A percentile compares a stretch with the other conserved stretches of the same genome.
Evolutionary conservation across 2,888 invertebrate species (phyloP).

Genomic region (Troglohyphantes excavatus): DNA sequence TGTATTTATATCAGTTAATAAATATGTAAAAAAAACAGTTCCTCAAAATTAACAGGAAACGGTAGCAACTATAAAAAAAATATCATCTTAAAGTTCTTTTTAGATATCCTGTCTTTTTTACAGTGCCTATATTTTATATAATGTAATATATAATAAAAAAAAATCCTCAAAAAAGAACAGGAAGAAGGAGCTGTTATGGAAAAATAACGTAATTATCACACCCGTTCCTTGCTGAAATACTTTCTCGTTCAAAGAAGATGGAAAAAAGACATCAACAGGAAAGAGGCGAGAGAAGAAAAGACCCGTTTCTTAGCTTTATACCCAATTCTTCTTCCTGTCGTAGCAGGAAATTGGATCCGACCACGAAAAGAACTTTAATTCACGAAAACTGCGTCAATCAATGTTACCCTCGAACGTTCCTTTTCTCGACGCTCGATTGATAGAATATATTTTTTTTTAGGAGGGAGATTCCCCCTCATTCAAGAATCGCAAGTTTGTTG

Average conservation of each 20-base stretch:
- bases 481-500: not conserved
- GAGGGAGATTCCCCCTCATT: not conserved
- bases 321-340: conserved; percentile 68
- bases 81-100: too few species aligned
- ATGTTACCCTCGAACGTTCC: conserved; percentile 34
- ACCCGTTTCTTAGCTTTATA: conserved; percentile 66
- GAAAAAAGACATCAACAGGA: conserved; percentile 49
- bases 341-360: conserved; percentile 60
- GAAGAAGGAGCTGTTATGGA: too few species aligned
- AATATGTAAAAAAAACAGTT: too few species aligned
- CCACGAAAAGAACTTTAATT: conserved; percentile 55
- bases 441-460: not conserved
- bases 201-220: too few species aligned
- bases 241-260: not conserved
- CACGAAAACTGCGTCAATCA: conserved; percentile 62
- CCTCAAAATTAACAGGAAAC: too few species aligned
- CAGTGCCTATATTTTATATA: too few species aligned
- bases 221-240: conserved; percentile 24
- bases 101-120: too few species aligned
- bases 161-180: too few species aligned
- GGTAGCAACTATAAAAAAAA: too few species aligned
- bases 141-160: too few species aligned
- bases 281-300: conserved; percentile 17
- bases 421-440: conserved; percentile 16
- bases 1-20: too few species aligned